A percentile compares a stretch with the other conserved stretches of the same genome.
phyloP scores from a whole-genome alignment of 2,888 invertebrate genomes.

The Melinaea menophilus region DNA sequence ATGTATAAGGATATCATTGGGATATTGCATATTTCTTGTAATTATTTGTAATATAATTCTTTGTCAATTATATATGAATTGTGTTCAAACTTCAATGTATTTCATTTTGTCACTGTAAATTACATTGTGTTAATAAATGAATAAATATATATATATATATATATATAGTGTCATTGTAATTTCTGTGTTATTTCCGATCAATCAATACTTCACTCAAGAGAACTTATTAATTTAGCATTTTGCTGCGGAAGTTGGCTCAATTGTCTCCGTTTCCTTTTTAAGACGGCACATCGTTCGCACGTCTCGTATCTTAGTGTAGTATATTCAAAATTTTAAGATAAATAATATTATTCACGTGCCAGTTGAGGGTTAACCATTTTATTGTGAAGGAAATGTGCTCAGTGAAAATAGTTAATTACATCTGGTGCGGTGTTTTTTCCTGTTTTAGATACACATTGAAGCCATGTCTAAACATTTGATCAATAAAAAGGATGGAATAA shows the following conservation, averaged over 20 bases:
- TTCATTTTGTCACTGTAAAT: no score
- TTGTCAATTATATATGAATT: no score
- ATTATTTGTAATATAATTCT: no score
- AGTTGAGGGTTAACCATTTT: constrained; percentile 7
- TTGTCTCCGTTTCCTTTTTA: constrained; percentile 55
- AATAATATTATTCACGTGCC: not conserved
- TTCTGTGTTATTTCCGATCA: not conserved
- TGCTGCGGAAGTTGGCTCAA: constrained; percentile 56
- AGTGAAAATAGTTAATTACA: constrained; percentile 19
- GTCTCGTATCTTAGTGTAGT: constrained; percentile 36
- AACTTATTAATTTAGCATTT: constrained; percentile 55
- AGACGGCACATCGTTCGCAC: constrained; percentile 45
- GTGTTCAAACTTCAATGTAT: no score
- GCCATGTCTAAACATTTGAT: constrained; percentile 34
- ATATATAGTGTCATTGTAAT: not conserved
- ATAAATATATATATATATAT: not conserved
- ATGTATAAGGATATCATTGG: no score
- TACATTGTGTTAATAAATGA: no score
- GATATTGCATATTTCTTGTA: no score
- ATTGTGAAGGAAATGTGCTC: constrained; percentile 14
- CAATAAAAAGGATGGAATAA: constrained; percentile 38
- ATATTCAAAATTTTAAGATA: constrained; percentile 37
- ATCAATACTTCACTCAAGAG: constrained; percentile 18
- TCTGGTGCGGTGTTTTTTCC: constrained; percentile 30
- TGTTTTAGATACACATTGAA: constrained; percentile 27